Conservation (phyloP, 2,888 invertebrate species). For the Andrena marginata region DNA sequence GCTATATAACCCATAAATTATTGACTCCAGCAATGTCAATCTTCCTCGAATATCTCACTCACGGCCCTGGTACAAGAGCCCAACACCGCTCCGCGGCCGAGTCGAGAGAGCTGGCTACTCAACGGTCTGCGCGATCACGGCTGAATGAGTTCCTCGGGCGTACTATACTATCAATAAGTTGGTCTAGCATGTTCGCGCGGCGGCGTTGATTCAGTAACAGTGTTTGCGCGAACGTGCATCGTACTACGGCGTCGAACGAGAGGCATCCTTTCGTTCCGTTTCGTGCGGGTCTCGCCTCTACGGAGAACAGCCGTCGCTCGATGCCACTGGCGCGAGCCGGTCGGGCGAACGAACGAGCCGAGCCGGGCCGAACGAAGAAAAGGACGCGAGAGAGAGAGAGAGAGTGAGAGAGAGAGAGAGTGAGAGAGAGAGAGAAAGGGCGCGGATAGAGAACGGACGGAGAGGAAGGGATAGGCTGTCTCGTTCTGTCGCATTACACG, state of each 20-base stretch:
- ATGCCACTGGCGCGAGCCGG: constrained; percentile 5
- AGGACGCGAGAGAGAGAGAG: constrained; percentile 23
- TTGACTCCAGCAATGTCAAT: too few species aligned
- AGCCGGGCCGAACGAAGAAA: constrained; percentile 13
- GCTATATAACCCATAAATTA: too few species aligned
- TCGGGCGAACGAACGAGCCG: constrained; percentile 24
- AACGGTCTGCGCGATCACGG: constrained; percentile 5
- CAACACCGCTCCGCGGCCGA: background rate
- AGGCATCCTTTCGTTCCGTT: constrained; percentile 52
- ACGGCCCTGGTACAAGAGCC: too few species aligned
- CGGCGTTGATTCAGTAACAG: constrained; percentile 33
- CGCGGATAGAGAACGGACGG: constrained; percentile 56
- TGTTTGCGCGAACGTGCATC: background rate
- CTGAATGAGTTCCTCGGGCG: constrained; percentile 39
- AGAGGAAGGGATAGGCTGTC: constrained; percentile 66
- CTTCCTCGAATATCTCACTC: too few species aligned
- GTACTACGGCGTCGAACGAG: constrained; percentile 26
- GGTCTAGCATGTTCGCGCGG: constrained; percentile 9
- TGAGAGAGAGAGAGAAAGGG: constrained; percentile 40
- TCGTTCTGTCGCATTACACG: constrained; percentile 76
- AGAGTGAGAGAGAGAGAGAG: constrained; percentile 33
- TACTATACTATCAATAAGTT: constrained; percentile 30
- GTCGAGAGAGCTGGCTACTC: background rate
- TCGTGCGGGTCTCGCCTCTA: constrained; percentile 31
- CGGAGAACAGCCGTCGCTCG: constrained; percentile 32